Conservation (phyloP, 2,888 invertebrate genomes). For the Drosophila nr. perissopoda region DNA sequence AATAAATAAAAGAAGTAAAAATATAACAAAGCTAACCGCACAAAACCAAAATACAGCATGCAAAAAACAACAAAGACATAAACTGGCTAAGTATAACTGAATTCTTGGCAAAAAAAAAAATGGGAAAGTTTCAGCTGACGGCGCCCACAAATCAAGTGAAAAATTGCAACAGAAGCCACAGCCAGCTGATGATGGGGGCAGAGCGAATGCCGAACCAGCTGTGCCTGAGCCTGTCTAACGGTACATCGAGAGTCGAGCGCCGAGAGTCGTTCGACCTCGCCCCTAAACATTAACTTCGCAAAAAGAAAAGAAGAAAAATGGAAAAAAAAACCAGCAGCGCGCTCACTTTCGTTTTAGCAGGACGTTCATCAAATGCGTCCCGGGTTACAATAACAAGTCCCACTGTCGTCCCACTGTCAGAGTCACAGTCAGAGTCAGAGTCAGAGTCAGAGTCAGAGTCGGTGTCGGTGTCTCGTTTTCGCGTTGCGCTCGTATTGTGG, state of each 20-base stretch:
- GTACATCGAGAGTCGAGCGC: conserved; percentile 17
- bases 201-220: conserved; percentile 32
- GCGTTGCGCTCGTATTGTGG: conserved; percentile 66
- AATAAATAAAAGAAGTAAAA: background rate
- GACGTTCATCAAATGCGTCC: conserved; percentile 49
- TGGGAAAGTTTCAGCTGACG: conserved; percentile 36
- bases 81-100: conserved; percentile 25
- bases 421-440: background rate
- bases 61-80: background rate
- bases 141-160: conserved; percentile 55
- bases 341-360: conserved; percentile 59
- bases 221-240: conserved; percentile 28
- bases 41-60: conserved; percentile 1
- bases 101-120: conserved; percentile 18
- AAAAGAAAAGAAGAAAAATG: background rate
- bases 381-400: conserved; percentile 20
- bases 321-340: conserved; percentile 5
- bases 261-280: conserved; percentile 41
- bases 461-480: conserved; percentile 40
- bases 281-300: conserved; percentile 29
- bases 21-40: background rate
- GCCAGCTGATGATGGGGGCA: conserved; percentile 42
- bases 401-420: conserved; percentile 15
- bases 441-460: conserved; percentile 2
- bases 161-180: conserved; percentile 31